Percentiles rank a stretch among this genome's conserved stretches.
Conservation (phyloP, 2,888 invertebrate species). For the Barypeithes pellucidus region DNA sequence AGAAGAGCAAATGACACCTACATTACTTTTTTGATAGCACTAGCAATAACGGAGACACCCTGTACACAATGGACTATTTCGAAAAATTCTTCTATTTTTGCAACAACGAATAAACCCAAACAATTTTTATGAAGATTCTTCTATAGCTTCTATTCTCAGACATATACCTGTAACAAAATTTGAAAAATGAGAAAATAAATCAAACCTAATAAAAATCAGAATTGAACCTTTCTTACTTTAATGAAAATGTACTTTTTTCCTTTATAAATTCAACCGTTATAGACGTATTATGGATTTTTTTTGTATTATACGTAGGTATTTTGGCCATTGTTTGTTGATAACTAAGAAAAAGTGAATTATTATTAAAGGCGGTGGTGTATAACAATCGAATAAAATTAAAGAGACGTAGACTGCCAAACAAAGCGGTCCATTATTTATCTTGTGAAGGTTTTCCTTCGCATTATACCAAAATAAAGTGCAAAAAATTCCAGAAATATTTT, state of each 20-base stretch:
- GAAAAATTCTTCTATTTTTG: too few species aligned
- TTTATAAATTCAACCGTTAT: neutral
- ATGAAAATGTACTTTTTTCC: neutral
- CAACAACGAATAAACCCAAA: too few species aligned
- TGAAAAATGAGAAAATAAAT: too few species aligned
- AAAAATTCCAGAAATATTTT: neutral
- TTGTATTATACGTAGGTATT: neutral
- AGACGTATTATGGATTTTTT: slow-evolving; percentile 1
- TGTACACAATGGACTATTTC: too few species aligned
- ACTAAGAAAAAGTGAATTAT: slow-evolving; percentile 4
- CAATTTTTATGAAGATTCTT: too few species aligned
- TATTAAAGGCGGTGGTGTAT: neutral
- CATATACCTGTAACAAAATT: too few species aligned
- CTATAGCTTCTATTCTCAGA: too few species aligned
- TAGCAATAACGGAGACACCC: too few species aligned
- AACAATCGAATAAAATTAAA: slow-evolving; percentile 9
- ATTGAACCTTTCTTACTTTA: neutral
- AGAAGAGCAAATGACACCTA: too few species aligned
- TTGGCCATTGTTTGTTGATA: neutral
- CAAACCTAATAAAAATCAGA: neutral
- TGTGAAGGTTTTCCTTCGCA: neutral
- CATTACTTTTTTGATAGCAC: too few species aligned
- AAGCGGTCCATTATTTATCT: neutral
- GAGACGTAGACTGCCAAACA: neutral
- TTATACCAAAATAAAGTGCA: slow-evolving; percentile 3